Evolutionary conservation across 2,888 invertebrate species (phyloP).

Genomic region (Unio pictorum): DNA sequence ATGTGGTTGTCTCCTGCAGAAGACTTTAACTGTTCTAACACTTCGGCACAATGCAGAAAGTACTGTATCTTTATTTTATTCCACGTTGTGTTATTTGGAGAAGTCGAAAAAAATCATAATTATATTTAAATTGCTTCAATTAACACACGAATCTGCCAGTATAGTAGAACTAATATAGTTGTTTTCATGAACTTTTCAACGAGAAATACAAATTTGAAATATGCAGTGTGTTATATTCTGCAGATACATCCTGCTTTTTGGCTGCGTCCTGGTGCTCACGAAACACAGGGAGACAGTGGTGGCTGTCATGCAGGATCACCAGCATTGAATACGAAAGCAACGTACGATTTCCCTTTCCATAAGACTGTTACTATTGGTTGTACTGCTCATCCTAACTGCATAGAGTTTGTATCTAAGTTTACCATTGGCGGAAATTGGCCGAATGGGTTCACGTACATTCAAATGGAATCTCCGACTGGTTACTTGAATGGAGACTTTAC

Average conservation of each 20-base stretch:
- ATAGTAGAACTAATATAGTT: too few relatives aligned
- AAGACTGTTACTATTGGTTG: conserved; percentile 30
- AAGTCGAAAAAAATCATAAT: too few relatives aligned
- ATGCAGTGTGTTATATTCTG: not conserved
- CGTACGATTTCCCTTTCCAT: conserved; percentile 24
- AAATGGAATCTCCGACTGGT: conserved; percentile 32
- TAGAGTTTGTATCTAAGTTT: conserved; percentile 29
- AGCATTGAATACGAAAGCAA: conserved; percentile 21
- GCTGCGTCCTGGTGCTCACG: conserved; percentile 16
- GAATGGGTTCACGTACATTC: conserved; percentile 11
- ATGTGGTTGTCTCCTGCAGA: too few relatives aligned
- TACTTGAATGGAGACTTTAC: conserved; percentile 34
- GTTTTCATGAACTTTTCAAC: too few relatives aligned
- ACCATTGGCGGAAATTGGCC: conserved; percentile 34
- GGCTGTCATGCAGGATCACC: conserved; percentile 11
- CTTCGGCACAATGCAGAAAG: too few relatives aligned
- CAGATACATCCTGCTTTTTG: conserved; percentile 33
- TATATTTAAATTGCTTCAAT: too few relatives aligned
- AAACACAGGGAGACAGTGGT: not conserved
- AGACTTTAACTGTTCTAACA: too few relatives aligned
- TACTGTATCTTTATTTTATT: too few relatives aligned
- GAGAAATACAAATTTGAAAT: too few relatives aligned
- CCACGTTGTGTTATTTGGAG: too few relatives aligned
- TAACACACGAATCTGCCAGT: too few relatives aligned
- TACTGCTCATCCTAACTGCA: conserved; percentile 22